A percentile compares a stretch with the other conserved stretches of the same genome.
Conservation (phyloP, 1,140 invertebrate species). For the Psix sp. region DNA sequence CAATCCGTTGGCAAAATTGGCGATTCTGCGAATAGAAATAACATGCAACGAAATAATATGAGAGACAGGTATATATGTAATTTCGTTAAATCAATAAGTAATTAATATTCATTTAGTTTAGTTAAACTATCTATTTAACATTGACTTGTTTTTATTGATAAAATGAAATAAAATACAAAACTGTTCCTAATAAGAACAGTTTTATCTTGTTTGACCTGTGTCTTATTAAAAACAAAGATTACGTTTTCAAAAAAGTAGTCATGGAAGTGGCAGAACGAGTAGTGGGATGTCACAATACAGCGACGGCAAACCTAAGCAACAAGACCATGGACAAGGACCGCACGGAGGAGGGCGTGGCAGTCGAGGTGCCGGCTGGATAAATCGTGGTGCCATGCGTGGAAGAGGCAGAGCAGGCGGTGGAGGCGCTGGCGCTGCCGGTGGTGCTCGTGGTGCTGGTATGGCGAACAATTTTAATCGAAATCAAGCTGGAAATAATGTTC, state of each 20-base stretch:
- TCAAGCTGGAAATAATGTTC: constrained; percentile 64
- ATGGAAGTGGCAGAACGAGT: constrained; percentile 65
- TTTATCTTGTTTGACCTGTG: neutral
- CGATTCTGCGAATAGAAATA: constrained; percentile 70
- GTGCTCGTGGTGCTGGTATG: constrained; percentile 21
- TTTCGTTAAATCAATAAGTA: neutral
- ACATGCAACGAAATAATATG: constrained; percentile 69
- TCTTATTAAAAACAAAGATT: constrained; percentile 28
- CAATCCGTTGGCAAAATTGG: constrained; percentile 69
- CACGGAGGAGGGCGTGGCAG: constrained; percentile 44
- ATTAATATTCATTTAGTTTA: no score
- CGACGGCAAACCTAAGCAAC: constrained; percentile 66
- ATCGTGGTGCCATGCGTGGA: constrained; percentile 72
- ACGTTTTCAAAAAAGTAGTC: constrained; percentile 54
- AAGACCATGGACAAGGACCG: constrained; percentile 61
- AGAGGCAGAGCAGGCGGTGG: constrained; percentile 64
- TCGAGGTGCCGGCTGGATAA: constrained; percentile 73
- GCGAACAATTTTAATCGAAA: constrained; percentile 63
- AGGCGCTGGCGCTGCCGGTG: no score
- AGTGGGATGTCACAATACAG: constrained; percentile 72
- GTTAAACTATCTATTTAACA: no score
- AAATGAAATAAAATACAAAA: no score
- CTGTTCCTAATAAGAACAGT: no score
- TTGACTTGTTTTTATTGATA: no score
- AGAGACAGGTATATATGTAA: constrained; percentile 65